A percentile compares a stretch with the other conserved stretches of the same genome.
Evolutionary conservation across 2,888 invertebrate genomes (phyloP).

Genomic region (Amitus sp.): DNA sequence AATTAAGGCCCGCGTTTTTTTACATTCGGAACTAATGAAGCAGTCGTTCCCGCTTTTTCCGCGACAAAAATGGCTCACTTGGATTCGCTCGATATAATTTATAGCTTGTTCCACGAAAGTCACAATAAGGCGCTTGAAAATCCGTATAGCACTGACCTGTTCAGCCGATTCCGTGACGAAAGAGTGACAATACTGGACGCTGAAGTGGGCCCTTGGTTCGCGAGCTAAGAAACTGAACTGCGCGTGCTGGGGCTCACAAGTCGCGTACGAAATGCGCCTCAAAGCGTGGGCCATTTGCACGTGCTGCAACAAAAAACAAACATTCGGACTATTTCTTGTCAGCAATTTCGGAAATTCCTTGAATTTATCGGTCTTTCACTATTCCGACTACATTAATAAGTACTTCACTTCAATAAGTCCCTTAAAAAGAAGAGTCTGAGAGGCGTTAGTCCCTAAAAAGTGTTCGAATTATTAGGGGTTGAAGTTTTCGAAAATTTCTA

Average conservation of each 20-base stretch:
- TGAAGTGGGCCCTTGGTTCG: constrained; percentile 76
- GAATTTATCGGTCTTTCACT: too few species aligned
- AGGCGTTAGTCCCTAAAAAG: too few species aligned
- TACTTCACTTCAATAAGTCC: too few species aligned
- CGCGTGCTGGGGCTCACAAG: constrained; percentile 82
- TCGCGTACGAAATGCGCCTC: constrained; percentile 86
- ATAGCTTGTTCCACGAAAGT: too few species aligned
- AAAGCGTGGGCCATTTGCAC: constrained; percentile 88
- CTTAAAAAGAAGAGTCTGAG: too few species aligned
- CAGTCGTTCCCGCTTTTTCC: not conserved
- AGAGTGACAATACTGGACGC: constrained; percentile 83
- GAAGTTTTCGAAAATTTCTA: too few species aligned
- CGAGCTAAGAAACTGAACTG: constrained; percentile 84
- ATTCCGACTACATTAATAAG: too few species aligned
- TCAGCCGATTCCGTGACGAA: constrained; percentile 80
- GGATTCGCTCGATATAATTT: too few species aligned
- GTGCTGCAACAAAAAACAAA: constrained; percentile 69
- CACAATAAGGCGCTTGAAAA: too few species aligned
- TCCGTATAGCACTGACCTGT: constrained; percentile 70
- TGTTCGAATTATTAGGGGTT: too few species aligned
- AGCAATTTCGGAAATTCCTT: too few species aligned
- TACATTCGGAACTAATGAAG: constrained; percentile 1
- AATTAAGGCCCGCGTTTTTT: constrained; percentile 15
- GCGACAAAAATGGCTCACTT: too few species aligned
- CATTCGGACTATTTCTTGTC: not conserved